Percentiles rank a stretch among this genome's conserved stretches.
phyloP scores from a whole-genome alignment of 2,888 invertebrate genomes.

The Erannis defoliaria region DNA sequence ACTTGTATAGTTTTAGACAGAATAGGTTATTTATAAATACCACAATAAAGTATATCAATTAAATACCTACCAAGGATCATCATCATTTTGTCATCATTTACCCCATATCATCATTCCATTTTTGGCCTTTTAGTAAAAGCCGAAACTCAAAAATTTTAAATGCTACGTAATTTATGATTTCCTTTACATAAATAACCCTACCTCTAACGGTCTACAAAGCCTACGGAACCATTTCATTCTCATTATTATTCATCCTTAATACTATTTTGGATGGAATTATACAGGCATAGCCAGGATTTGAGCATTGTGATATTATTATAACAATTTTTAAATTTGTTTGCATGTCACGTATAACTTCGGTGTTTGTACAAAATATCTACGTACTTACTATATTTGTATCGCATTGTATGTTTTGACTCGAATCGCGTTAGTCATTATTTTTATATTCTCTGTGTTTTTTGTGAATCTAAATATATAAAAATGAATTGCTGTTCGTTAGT shows the following conservation, averaged over 20 bases:
- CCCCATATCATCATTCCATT: background rate
- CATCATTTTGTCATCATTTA: too few relatives aligned
- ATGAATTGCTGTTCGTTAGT: too few relatives aligned
- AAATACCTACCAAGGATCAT: too few relatives aligned
- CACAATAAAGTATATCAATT: too few relatives aligned
- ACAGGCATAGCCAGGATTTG: conserved; percentile 37
- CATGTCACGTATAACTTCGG: conserved; percentile 53
- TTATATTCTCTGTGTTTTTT: background rate
- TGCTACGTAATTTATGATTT: conserved; percentile 15
- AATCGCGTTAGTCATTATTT: background rate
- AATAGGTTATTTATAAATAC: too few relatives aligned
- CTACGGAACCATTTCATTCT: conserved; percentile 17
- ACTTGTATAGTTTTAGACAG: too few relatives aligned
- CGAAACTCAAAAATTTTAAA: background rate
- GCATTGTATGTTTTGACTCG: conserved; percentile 22
- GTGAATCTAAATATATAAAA: too few relatives aligned
- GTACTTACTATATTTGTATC: conserved; percentile 31
- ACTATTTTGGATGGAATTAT: conserved; percentile 50
- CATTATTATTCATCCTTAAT: conserved; percentile 30
- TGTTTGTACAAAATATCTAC: conserved; percentile 54
- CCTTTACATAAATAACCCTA: conserved; percentile 15
- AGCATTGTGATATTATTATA: conserved; percentile 43
- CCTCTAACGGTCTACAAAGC: conserved; percentile 16
- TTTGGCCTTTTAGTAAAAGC: background rate
- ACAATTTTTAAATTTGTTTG: conserved; percentile 37